These are phyloP conservation scores for Procapra przewalskii DNA, from an alignment of 2,113 vertebrate species.

Conservation along the genomic window DNA sequence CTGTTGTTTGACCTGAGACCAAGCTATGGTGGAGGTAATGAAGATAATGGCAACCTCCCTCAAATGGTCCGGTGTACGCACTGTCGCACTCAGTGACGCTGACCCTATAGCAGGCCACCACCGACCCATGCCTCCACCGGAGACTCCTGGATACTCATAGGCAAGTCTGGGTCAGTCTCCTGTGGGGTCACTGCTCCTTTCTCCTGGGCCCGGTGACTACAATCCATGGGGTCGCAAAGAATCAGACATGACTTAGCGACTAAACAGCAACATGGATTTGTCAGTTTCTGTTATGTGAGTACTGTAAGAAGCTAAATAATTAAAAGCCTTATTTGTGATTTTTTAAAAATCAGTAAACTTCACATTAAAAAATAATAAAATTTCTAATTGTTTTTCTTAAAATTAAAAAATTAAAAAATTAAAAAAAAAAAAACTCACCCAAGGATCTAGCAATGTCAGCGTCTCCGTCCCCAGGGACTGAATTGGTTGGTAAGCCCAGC, in stretches of 20 bases:
- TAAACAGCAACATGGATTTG: background rate
- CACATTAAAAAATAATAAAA: background rate
- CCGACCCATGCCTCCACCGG: fast-evolving
- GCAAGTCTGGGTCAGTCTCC: background rate
- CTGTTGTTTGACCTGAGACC: background rate
- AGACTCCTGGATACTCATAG: background rate
- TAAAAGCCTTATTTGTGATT: background rate
- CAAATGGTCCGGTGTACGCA: fast-evolving
- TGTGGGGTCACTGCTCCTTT: background rate
- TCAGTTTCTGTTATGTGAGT: background rate
- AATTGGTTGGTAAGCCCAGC: background rate
- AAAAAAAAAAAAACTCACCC: background rate
- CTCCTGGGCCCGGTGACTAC: background rate
- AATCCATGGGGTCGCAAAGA: background rate
- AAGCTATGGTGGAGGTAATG: background rate
- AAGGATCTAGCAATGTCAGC: background rate
- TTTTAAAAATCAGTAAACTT: background rate
- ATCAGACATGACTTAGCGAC: background rate
- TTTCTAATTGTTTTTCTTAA: background rate
- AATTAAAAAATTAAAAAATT: background rate
- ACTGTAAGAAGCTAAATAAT: background rate
- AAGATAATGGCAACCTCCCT: background rate
- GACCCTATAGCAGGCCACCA: background rate
- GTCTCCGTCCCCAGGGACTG: fast-evolving
- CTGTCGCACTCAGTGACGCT: background rate